These are phyloP conservation scores for Sardina pilchardus DNA, from an alignment of 2,113 vertebrate genomes.

Conservation along the genomic window DNA sequence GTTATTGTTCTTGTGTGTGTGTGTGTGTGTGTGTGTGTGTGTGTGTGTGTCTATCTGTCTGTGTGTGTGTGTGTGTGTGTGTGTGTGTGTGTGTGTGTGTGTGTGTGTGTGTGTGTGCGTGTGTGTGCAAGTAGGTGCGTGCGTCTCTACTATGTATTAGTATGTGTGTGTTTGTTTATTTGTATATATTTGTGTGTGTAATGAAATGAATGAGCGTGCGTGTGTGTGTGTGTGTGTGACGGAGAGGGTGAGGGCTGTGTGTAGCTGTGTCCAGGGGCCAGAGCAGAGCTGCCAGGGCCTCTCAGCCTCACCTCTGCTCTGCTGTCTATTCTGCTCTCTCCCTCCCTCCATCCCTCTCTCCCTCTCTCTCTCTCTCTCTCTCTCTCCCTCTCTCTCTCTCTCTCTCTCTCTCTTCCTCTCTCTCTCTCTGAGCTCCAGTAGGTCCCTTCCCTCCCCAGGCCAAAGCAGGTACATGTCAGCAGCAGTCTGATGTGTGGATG, in stretches of 20 bases:
- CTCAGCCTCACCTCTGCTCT: slow-evolving; percentile 62
- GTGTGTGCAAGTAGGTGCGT: background rate
- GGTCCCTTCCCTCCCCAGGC: background rate
- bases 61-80: too few species aligned
- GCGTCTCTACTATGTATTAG: background rate
- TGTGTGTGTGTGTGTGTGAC: slow-evolving; percentile 48
- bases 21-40: too few species aligned
- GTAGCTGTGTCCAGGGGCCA: slow-evolving; percentile 65
- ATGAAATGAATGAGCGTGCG: background rate
- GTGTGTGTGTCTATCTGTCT: too few species aligned
- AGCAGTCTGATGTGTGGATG: background rate
- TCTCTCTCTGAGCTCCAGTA: slow-evolving; percentile 20
- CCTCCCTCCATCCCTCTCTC: slow-evolving; percentile 46
- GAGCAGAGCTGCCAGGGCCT: slow-evolving; percentile 66
- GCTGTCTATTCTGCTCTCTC: slow-evolving; percentile 21
- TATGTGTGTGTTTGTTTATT: background rate
- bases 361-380: background rate
- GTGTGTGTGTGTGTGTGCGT: background rate
- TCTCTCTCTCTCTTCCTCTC: too few species aligned
- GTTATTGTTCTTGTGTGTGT: slow-evolving; percentile 20
- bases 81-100: background rate
- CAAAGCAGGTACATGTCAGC: slow-evolving; percentile 4
- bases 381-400: background rate
- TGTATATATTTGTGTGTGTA: background rate
- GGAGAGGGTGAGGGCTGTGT: background rate